Base-by-base conservation (phyloP, 2,797 vertebrate species). In the Tiaroga cobitis region DNA sequence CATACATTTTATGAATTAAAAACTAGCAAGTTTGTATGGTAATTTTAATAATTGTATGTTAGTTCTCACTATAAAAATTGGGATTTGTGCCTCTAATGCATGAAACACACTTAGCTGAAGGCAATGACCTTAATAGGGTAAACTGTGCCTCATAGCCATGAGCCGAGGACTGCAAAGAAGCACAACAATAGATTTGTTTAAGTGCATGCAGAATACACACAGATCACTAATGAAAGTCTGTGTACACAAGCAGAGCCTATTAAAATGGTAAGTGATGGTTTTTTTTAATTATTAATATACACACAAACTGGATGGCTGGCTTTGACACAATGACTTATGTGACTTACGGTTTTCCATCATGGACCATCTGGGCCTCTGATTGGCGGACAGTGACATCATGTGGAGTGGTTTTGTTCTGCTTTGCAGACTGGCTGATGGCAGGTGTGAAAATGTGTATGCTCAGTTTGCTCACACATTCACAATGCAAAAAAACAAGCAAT, bases 321-420 rank as follows among this genome's bases (percentile, higher is more conserved):
- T 72, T 63, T 84, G 63, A 75, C 61, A 80, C 32, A 78, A 18
- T 61, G 67, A 87, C 51, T 77, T 51, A 46, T 74, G 26, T 63
- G 51, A 78, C 82, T 87, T 65, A 84, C 26, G 43, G 59, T 76
- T 85, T 87, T 81, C 81, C 85, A 87, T 87, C 80, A 88, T 32
- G 65, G 68, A 46, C 34, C 61, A 75, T 76, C 65, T 49, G 51
- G 78, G 59, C 59, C 10, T 68, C 79, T 54, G 39, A 85, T 87
- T 90, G 89, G 86, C 84, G 74, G 75, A 86, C 54, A 86, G 63
- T 88, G 87, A 88, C 68, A 76, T 88, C 78, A 87, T 56, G 86
- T 65, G 61, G 43, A 72, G 61, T 84, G 82, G 59, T 83, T 83
- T 49, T 68, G 15, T 83, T 61, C 80, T 46, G 86, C 51, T 72